Conservation (phyloP, 2,888 invertebrate species). For the Andrena camellia region DNA sequence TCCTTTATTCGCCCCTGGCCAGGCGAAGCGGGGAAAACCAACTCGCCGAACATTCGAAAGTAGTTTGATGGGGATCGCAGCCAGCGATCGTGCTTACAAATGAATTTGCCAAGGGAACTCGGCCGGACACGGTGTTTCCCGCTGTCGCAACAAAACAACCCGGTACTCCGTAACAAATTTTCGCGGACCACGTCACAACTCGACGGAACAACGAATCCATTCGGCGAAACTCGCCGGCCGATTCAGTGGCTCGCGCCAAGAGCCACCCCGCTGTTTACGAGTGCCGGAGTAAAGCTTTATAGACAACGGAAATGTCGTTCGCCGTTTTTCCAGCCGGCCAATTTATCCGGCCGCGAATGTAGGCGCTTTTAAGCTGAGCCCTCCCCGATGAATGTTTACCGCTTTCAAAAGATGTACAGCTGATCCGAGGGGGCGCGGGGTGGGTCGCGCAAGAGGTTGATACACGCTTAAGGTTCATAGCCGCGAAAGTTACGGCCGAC, state of each 20-base stretch:
- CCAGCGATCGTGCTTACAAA: neutral
- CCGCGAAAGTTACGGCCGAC: slow-evolving; percentile 57
- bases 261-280: slow-evolving; percentile 24
- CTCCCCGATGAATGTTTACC: slow-evolving; percentile 14
- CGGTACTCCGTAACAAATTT: slow-evolving; percentile 9
- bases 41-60: neutral
- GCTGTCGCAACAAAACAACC: neutral
- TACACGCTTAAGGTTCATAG: slow-evolving; percentile 58
- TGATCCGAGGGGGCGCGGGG: neutral
- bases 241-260: slow-evolving; percentile 8
- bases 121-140: neutral
- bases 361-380: slow-evolving; percentile 9
- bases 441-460: slow-evolving; percentile 2
- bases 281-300: slow-evolving; percentile 7
- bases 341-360: neutral
- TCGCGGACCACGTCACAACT: slow-evolving; percentile 20
- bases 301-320: slow-evolving; percentile 25
- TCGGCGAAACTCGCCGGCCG: slow-evolving; percentile 7
- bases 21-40: too few relatives aligned
- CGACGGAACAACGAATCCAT: slow-evolving; percentile 29
- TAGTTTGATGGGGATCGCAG: slow-evolving; percentile 10
- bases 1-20: too few relatives aligned
- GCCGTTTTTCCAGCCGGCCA: neutral
- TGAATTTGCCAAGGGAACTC: neutral
- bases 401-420: slow-evolving; percentile 1